A percentile compares a stretch with the other conserved stretches of the same genome.
Conservation (phyloP, 2,888 invertebrate genomes). For the Agrochola litura region DNA sequence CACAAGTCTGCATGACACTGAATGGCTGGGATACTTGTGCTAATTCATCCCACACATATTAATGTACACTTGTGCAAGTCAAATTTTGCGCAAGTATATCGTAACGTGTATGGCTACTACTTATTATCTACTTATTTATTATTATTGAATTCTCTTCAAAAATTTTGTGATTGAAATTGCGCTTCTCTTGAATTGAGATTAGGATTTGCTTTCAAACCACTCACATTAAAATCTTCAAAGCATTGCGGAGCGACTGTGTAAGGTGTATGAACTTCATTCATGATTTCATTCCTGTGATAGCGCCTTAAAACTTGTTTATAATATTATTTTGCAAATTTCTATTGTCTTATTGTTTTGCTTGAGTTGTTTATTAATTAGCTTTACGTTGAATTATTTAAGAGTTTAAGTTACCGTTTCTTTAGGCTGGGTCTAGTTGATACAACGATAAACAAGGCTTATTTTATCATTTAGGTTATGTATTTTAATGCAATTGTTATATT, state of each 20-base stretch:
- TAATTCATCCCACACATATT: no score
- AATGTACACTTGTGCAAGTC: no score
- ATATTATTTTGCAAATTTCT: conserved; percentile 63
- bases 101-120: neutral
- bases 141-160: neutral
- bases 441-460: conserved; percentile 48
- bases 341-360: conserved; percentile 60
- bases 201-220: conserved; percentile 54
- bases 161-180: conserved; percentile 4
- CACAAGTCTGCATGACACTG: no score
- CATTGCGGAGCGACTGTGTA: conserved; percentile 62
- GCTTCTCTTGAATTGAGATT: conserved; percentile 15
- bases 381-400: conserved; percentile 50
- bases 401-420: conserved; percentile 69
- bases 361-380: conserved; percentile 43
- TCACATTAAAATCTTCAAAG: conserved; percentile 67
- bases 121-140: conserved; percentile 4
- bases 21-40: no score
- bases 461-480: conserved; percentile 49
- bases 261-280: conserved; percentile 72
- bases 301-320: conserved; percentile 71
- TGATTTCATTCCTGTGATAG: conserved; percentile 85
- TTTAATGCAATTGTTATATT: conserved; percentile 53
- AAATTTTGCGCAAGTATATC: no score
- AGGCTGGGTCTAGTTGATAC: conserved; percentile 59